These are phyloP conservation scores for Decapterus maruadsi DNA, from an alignment of 2,797 vertebrate genomes.

Conservation along the genomic window DNA sequence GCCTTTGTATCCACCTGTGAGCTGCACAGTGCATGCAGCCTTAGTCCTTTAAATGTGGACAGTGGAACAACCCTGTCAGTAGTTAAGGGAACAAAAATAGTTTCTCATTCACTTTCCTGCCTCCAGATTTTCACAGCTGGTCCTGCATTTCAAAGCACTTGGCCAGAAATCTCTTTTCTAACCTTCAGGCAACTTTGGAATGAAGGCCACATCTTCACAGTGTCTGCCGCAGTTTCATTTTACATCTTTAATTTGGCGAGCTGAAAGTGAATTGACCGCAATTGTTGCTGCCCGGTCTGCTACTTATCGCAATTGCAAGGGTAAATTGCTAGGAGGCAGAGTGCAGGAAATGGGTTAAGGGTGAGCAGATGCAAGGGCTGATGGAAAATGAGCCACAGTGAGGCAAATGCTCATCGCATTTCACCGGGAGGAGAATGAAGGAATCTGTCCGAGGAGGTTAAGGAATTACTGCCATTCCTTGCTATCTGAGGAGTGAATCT, in stretches of 20 bases:
- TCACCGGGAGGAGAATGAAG: conserved; percentile 44
- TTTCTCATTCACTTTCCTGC: conserved; percentile 56
- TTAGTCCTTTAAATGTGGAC: conserved; percentile 37
- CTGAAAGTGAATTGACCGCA: conserved; percentile 70
- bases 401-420: conserved; percentile 54
- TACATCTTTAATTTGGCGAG: conserved; percentile 71
- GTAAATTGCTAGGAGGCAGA: conserved; percentile 75
- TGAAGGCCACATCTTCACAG: conserved; percentile 49
- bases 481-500: conserved; percentile 37
- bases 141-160: conserved; percentile 46
- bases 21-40: conserved; percentile 25
- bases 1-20: conserved; percentile 41
- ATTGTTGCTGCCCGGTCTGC: conserved; percentile 50
- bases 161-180: conserved; percentile 34
- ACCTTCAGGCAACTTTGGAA: conserved; percentile 53
- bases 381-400: conserved; percentile 41
- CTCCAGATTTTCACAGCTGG: conserved; percentile 47
- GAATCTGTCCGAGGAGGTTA: conserved; percentile 56
- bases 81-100: conserved; percentile 35
- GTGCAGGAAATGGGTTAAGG: conserved; percentile 76
- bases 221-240: conserved; percentile 64
- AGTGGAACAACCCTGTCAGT: conserved; percentile 39
- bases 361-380: conserved; percentile 57
- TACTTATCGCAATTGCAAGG: conserved; percentile 66
- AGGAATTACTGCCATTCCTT: conserved; percentile 66